These are phyloP conservation scores for Nycticebus coucang DNA, from an alignment of 2,113 vertebrate species.

Conservation along the genomic window DNA sequence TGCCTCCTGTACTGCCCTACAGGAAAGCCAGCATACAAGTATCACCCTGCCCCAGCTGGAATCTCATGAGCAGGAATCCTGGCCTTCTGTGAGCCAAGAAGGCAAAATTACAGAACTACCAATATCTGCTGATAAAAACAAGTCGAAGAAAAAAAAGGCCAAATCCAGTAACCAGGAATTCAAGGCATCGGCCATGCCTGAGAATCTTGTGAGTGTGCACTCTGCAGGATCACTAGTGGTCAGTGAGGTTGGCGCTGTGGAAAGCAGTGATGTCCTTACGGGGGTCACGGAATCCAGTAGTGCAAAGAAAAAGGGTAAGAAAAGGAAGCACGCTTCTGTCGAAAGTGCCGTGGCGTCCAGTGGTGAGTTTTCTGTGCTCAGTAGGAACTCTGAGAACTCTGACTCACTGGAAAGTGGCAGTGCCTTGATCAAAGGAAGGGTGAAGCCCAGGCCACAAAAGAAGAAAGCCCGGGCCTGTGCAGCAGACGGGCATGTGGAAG, in stretches of 20 bases:
- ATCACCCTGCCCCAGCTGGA: accelerated
- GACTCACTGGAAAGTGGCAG: accelerated
- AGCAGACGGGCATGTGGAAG: not conserved
- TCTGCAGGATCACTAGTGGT: accelerated
- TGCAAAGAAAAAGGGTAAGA: not conserved
- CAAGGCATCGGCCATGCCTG: accelerated
- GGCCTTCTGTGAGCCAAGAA: too few species aligned
- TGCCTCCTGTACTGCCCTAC: accelerated
- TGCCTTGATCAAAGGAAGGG: not conserved
- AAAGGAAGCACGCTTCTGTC: not conserved
- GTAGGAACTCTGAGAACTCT: accelerated
- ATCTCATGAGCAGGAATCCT: not conserved
- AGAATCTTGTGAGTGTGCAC: accelerated
- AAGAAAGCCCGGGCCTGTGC: accelerated
- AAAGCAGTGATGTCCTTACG: accelerated
- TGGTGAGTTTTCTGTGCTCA: accelerated
- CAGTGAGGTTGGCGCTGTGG: accelerated
- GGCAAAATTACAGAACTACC: accelerated
- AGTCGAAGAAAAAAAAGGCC: not conserved
- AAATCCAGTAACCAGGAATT: accelerated
- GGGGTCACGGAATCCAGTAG: accelerated
- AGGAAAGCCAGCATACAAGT: accelerated
- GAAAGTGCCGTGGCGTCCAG: accelerated
- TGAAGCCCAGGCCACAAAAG: accelerated
- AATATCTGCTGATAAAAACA: accelerated